Conservation (phyloP, 2,797 vertebrate genomes). For the Atherinosoma microstoma region DNA sequence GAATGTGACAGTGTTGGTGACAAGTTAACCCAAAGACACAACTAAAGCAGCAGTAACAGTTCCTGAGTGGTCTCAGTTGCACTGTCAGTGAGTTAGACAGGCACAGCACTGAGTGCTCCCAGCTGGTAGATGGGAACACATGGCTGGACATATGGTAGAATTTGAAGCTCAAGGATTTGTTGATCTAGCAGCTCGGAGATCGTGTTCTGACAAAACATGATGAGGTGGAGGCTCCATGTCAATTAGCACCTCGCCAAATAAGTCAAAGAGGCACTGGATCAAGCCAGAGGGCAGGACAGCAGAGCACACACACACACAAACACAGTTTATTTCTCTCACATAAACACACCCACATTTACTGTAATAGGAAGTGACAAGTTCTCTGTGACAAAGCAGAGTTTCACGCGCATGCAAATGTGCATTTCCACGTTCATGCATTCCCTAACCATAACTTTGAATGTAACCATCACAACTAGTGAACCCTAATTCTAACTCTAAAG, state of each 20-base stretch:
- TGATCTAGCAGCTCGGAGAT: slow-evolving; percentile 66
- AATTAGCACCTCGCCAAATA: slow-evolving; percentile 64
- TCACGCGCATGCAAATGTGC: slow-evolving; percentile 16
- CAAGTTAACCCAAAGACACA: slow-evolving; percentile 23
- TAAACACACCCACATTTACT: slow-evolving; percentile 9
- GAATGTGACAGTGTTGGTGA: slow-evolving; percentile 15
- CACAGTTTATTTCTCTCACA: slow-evolving; percentile 2
- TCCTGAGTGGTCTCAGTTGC: slow-evolving; percentile 27
- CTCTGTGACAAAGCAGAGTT: slow-evolving; percentile 41
- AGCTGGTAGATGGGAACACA: slow-evolving; percentile 72
- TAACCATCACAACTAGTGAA: not conserved
- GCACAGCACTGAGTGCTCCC: slow-evolving; percentile 58
- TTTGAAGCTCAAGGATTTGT: slow-evolving; percentile 69
- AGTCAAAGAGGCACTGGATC: slow-evolving; percentile 46
- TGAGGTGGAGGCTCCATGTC: slow-evolving; percentile 60
- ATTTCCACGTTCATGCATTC: slow-evolving; percentile 4
- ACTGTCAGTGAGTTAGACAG: slow-evolving; percentile 51
- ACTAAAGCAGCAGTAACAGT: slow-evolving; percentile 24
- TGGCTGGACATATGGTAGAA: slow-evolving; percentile 76
- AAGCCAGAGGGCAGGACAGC: slow-evolving; percentile 30
- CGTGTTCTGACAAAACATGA: slow-evolving; percentile 68
- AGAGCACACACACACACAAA: not conserved
- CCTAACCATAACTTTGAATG: not conserved
- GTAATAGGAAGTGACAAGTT: slow-evolving; percentile 47
- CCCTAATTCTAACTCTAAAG: not conserved